Percentiles rank a stretch among this genome's conserved stretches.
Evolutionary conservation across 1,140 invertebrate genomes (phyloP).

Genomic region (Trichomalopsis sarcophagae): DNA sequence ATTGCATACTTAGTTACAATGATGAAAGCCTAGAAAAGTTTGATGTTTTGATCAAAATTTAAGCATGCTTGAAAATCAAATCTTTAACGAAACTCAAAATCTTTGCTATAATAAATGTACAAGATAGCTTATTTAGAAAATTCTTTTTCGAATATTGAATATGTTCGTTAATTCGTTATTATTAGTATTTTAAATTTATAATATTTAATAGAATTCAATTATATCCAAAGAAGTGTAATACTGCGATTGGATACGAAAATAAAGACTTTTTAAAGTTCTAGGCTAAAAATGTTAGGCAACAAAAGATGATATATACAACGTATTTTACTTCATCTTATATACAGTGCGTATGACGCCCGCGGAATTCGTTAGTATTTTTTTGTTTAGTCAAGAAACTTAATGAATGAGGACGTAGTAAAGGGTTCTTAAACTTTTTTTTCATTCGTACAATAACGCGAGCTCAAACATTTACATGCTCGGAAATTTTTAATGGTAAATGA

Average conservation of each 20-base stretch:
- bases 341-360: neutral
- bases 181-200: neutral
- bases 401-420: neutral
- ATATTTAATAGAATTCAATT: too few relatives aligned
- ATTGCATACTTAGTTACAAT: constrained; percentile 9
- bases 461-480: neutral
- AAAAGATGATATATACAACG: neutral
- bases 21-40: neutral
- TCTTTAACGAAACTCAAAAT: constrained; percentile 9
- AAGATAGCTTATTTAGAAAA: constrained; percentile 4
- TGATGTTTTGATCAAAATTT: neutral
- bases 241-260: neutral
- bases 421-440: constrained; percentile 11
- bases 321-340: neutral
- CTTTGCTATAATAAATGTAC: neutral
- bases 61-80: constrained; percentile 14
- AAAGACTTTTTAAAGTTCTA: constrained; percentile 6
- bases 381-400: neutral
- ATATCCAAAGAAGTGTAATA: neutral
- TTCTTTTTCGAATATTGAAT: neutral
- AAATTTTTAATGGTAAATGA: constrained; percentile 14
- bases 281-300: neutral
- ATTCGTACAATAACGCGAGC: constrained; percentile 9
- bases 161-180: neutral
- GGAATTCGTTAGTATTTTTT: constrained; percentile 23